A percentile compares a stretch with the other conserved stretches of the same genome.
Evolutionary conservation across 1,140 invertebrate genomes (phyloP).

Genomic region (Papilio machaon): DNA sequence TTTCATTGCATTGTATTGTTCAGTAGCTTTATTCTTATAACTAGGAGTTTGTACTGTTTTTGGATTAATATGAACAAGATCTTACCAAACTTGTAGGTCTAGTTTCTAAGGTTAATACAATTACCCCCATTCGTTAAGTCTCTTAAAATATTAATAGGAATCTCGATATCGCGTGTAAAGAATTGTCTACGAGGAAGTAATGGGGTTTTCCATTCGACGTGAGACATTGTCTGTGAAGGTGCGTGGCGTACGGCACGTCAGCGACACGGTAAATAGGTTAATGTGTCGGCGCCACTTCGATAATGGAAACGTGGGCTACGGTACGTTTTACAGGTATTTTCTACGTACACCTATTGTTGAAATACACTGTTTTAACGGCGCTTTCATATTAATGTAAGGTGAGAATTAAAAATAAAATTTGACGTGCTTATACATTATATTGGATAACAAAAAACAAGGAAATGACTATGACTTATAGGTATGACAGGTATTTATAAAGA

Average conservation of each 20-base stretch:
- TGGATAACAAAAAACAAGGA: too few relatives aligned
- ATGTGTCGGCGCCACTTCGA: constrained; percentile 9
- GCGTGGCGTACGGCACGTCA: neutral
- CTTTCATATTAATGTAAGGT: neutral
- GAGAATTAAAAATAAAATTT: neutral
- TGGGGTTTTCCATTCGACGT: constrained; percentile 15
- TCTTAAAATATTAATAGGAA: neutral
- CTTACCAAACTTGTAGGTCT: too few relatives aligned
- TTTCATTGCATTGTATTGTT: neutral
- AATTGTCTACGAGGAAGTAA: neutral
- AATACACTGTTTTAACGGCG: neutral
- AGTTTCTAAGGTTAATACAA: neutral
- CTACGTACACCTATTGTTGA: neutral
- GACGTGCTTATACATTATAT: neutral
- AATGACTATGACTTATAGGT: too few relatives aligned
- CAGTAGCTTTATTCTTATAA: neutral
- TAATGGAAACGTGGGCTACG: neutral
- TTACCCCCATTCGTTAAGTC: neutral
- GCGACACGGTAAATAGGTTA: neutral
- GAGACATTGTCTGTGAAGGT: neutral
- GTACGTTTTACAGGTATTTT: neutral
- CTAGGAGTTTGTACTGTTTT: neutral
- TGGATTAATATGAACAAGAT: too few relatives aligned
- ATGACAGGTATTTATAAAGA: too few relatives aligned
- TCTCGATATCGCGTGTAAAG: neutral